Percentiles rank a stretch among this genome's conserved stretches.
These are phyloP conservation scores for Diabrotica undecimpunctata DNA, from an alignment of 1,140 invertebrate genomes.

Conservation along the genomic window DNA sequence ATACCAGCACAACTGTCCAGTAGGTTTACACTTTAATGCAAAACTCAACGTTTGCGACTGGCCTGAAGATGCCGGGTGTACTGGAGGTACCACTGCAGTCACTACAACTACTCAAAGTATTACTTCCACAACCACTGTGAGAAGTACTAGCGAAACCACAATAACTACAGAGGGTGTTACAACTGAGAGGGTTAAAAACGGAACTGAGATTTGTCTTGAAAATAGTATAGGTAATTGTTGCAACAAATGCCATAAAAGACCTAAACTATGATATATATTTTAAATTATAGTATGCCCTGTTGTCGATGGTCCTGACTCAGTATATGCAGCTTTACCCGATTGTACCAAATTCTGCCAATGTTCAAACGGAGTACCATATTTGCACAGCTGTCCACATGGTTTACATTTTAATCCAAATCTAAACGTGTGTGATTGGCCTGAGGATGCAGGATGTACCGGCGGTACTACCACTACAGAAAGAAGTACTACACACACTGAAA, in stretches of 20 bases:
- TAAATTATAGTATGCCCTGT: conserved; percentile 5
- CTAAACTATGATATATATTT: conserved; percentile 2
- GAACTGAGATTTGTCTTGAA: background rate
- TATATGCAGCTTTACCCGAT: conserved; percentile 49
- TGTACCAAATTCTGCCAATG: conserved; percentile 59
- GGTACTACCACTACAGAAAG: background rate
- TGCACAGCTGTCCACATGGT: conserved; percentile 42
- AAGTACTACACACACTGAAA: background rate
- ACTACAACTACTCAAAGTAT: background rate
- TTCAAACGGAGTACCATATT: conserved; percentile 46
- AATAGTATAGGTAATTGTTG: background rate
- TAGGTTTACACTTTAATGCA: conserved; percentile 53
- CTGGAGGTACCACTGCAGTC: background rate
- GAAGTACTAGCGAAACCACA: background rate
- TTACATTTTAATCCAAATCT: conserved; percentile 43
- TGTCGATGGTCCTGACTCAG: conserved; percentile 33
- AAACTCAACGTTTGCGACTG: conserved; percentile 54
- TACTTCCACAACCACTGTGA: background rate
- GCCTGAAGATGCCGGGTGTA: conserved; percentile 29
- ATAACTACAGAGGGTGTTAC: background rate
- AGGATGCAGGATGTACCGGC: conserved; percentile 37
- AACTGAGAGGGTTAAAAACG: background rate
- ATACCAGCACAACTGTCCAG: conserved; percentile 49
- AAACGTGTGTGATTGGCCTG: conserved; percentile 45
- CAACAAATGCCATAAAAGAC: background rate